These are phyloP conservation scores for Parasteatoda tepidariorum DNA, from an alignment of 1,140 invertebrate genomes.

Conservation along the genomic window DNA sequence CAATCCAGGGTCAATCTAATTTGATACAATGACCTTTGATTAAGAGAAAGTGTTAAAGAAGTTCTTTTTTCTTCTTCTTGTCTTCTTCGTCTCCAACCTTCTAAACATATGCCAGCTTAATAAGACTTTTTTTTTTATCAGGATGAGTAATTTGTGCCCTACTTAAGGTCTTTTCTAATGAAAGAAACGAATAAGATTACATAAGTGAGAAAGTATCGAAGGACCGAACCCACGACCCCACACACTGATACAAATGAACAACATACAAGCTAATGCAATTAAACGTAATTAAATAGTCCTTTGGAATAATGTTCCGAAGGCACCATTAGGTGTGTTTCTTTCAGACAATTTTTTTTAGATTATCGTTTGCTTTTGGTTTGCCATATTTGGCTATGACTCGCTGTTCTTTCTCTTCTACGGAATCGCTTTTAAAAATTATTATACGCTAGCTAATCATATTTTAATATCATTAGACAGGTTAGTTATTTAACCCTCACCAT, in stretches of 20 bases:
- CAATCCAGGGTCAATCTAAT: no score
- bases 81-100: neutral
- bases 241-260: neutral
- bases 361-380: neutral
- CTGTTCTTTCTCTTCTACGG: no score
- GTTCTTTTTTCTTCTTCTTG: neutral
- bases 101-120: no score
- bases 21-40: no score
- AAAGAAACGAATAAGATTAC: neutral
- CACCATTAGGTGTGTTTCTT: neutral
- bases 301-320: neutral
- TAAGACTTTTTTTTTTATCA: no score
- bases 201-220: neutral
- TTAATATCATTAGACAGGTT: no score
- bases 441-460: no score
- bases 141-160: neutral
- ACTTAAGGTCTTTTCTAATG: neutral
- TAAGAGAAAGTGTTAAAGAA: neutral
- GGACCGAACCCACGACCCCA: neutral
- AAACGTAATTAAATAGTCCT: neutral
- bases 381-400: neutral
- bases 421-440: no score
- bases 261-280: neutral
- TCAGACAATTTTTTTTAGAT: neutral
- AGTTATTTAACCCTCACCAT: no score